phyloP scores from a whole-genome alignment of 2,797 vertebrate genomes.

The Valencia hispanica region DNA sequence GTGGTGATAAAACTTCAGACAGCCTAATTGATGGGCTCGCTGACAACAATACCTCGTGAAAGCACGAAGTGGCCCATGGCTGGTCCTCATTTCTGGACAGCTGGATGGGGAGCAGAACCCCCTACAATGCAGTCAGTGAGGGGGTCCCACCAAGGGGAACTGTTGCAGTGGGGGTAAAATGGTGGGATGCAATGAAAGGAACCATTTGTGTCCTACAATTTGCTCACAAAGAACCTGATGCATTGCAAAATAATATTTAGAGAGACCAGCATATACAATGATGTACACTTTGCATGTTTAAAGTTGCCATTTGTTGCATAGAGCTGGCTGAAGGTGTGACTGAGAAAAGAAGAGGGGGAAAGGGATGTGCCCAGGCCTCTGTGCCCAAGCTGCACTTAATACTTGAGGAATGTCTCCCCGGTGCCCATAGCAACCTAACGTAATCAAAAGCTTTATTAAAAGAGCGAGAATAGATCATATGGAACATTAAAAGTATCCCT shows the following conservation, averaged over 20 bases:
- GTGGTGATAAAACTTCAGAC: constrained; percentile 99
- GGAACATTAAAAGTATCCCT: constrained; percentile 84
- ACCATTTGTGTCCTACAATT: constrained; percentile 76
- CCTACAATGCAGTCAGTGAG: constrained; percentile 78
- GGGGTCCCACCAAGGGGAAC: constrained; percentile 71
- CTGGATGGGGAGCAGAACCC: constrained; percentile 90
- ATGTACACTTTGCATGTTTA: constrained; percentile 6
- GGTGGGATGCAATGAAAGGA: constrained; percentile 77
- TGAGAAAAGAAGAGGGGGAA: constrained; percentile 28
- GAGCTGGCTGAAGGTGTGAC: constrained; percentile 27
- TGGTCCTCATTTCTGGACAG: constrained; percentile 99
- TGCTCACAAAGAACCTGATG: constrained; percentile 75
- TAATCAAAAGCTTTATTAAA: constrained; percentile 88
- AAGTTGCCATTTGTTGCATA: constrained; percentile 20
- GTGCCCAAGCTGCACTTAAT: constrained; percentile 79
- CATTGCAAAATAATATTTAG: constrained; percentile 61
- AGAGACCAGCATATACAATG: constrained; percentile 22
- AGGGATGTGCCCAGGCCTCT: constrained; percentile 66
- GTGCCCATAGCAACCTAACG: constrained; percentile 82
- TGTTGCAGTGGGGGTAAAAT: constrained; percentile 46
- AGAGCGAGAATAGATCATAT: constrained; percentile 84
- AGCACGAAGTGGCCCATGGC: constrained; percentile 90
- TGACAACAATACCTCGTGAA: constrained; percentile 99
- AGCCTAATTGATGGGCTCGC: constrained; percentile 99
- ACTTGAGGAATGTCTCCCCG: constrained; percentile 82